Conservation (phyloP, 2,888 invertebrate species). For the Apotomis capreana region DNA sequence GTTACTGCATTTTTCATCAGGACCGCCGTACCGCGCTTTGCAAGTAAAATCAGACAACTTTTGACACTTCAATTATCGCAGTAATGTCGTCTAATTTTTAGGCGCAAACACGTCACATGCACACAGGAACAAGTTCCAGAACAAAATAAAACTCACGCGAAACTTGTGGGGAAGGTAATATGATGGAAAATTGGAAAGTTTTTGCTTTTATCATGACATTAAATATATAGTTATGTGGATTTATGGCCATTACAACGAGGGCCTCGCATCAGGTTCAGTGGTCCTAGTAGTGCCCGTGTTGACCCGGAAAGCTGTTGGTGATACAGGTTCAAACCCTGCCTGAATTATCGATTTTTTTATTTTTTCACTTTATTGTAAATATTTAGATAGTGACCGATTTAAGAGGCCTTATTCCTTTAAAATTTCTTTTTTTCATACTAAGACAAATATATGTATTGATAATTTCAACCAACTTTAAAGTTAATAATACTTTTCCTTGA, state of each 20-base stretch:
- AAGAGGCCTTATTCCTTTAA: too few relatives aligned
- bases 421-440: too few relatives aligned
- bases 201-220: conserved; percentile 47
- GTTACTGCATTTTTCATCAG: background rate
- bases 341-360: too few relatives aligned
- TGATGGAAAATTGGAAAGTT: conserved; percentile 73
- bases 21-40: conserved; percentile 65
- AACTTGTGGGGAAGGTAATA: conserved; percentile 66
- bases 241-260: background rate
- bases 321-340: too few relatives aligned
- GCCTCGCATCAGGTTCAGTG: too few relatives aligned
- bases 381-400: too few relatives aligned
- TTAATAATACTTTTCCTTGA: too few relatives aligned
- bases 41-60: conserved; percentile 84
- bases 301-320: too few relatives aligned
- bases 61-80: conserved; percentile 82
- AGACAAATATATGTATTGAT: too few relatives aligned
- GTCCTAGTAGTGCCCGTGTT: too few relatives aligned
- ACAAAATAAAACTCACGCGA: conserved; percentile 69
- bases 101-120: conserved; percentile 70
- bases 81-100: conserved; percentile 77
- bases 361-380: too few relatives aligned
- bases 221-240: background rate
- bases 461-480: too few relatives aligned
- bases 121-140: conserved; percentile 72